phyloP scores from a whole-genome alignment of 2,113 vertebrate genomes.

The Pterophyllum scalare region DNA sequence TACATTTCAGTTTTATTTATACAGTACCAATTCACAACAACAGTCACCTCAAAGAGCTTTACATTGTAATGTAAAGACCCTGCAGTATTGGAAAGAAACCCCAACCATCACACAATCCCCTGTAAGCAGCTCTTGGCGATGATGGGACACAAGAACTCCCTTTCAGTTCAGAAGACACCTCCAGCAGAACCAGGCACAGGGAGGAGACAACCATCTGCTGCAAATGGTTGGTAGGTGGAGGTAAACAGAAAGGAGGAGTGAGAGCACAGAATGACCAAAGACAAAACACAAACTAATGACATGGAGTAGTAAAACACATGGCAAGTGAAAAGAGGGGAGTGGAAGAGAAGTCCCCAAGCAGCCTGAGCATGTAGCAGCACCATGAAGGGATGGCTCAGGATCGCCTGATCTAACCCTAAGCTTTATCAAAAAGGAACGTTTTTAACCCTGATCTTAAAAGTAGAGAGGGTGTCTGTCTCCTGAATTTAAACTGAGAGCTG shows the following conservation, averaged over 20 bases:
- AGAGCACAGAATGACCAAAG: neutral
- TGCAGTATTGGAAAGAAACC: neutral
- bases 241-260: neutral
- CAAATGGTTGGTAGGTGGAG: neutral
- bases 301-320: neutral
- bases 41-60: neutral
- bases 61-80: neutral
- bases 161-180: neutral
- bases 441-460: neutral
- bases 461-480: neutral
- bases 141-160: no score
- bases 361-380: neutral
- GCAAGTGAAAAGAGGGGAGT: neutral
- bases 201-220: neutral
- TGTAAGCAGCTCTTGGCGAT: no score
- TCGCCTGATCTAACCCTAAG: neutral
- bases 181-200: neutral
- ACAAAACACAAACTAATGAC: neutral
- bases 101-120: neutral
- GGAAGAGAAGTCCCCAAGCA: neutral
- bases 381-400: neutral
- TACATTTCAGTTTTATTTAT: neutral
- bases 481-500: conserved; percentile 1
- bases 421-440: neutral
- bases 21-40: neutral